phyloP scores from a whole-genome alignment of 2,113 vertebrate species.

The Brachypteracias leptosomus region DNA sequence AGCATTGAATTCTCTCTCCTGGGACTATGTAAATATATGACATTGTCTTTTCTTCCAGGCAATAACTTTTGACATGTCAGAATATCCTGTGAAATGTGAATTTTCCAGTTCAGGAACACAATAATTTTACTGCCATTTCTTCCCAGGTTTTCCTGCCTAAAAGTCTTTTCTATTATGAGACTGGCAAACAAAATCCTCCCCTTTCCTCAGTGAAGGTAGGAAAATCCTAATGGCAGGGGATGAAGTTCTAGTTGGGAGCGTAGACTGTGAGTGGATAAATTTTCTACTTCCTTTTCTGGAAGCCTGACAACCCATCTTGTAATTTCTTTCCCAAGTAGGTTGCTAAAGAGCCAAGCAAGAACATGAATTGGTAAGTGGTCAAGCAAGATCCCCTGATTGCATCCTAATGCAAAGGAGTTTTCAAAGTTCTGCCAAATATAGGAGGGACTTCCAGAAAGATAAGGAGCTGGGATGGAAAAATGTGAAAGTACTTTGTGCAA shows the following conservation, averaged over 20 bases:
- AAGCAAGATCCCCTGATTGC: neutral
- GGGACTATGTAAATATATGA: neutral
- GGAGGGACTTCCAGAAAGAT: neutral
- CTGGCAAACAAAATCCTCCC: neutral
- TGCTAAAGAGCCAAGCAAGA: neutral
- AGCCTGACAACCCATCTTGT: neutral
- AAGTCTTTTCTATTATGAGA: neutral
- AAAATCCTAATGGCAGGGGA: neutral
- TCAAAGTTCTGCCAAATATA: neutral
- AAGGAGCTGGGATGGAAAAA: neutral
- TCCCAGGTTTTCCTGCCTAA: neutral
- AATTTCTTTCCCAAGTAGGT: neutral
- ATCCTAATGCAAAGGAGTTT: neutral
- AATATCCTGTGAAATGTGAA: neutral
- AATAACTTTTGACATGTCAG: neutral
- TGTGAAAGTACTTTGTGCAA: neutral
- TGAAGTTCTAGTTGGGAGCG: neutral
- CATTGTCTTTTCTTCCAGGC: neutral
- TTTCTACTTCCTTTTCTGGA: neutral
- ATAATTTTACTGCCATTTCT: neutral
- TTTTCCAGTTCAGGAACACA: neutral
- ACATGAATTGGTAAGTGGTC: neutral
- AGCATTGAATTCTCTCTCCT: neutral
- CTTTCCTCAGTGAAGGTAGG: neutral
- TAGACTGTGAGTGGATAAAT: neutral